Evolutionary conservation across 2,888 invertebrate genomes (phyloP), one percentile per base, ranked within the genome.

Genomic region (Scaeva pyrastri): DNA sequence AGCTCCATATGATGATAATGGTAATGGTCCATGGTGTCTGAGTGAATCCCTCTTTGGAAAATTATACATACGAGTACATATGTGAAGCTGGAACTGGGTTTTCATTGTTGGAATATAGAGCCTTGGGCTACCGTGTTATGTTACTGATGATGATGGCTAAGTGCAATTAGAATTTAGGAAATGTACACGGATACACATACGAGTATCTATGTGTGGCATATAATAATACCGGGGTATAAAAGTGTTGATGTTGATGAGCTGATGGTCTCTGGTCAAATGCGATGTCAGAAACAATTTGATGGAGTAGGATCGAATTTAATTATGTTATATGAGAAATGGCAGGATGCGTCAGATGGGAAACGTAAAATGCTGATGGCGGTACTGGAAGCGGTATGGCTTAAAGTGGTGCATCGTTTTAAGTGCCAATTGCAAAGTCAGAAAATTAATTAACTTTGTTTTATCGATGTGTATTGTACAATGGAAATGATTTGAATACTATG

Each of bases 91-190:
- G n/a, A n/a, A n/a, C n/a, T n/a, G n/a, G n/a, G n/a, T n/a, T n/a
- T n/a, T n/a, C n/a, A n/a, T n/a, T n/a, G n/a, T n/a, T n/a, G 11
- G 10, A 39, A 11, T 11, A 39, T 10, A 39, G 14, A 43, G 52
- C 82, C 70, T 16, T 11, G 19, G 78, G 78, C 83, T 78, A 55
- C 83, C 56, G 82, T 68, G 6, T 45, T 73, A n/a, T n/a, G 26
- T 60, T 26, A 50, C 50, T 50, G 7, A 5, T 10, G 7, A 5
- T 10, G 19, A 16, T 31, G 26, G 50, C 31, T 58, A 45, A 56
- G 83, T 74, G 79, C 74, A 78, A 84, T 84, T 75, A 78, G 83
- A 79, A 73, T 79, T 78, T 79, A 75, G 79, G 74, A 79, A 78
- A 48, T 71, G 79, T 60, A n/a, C n/a, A n/a, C n/a, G n/a, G n/a